Base-by-base conservation (phyloP, 2,113 vertebrate species). In the Thoracochromis brauschi region DNA sequence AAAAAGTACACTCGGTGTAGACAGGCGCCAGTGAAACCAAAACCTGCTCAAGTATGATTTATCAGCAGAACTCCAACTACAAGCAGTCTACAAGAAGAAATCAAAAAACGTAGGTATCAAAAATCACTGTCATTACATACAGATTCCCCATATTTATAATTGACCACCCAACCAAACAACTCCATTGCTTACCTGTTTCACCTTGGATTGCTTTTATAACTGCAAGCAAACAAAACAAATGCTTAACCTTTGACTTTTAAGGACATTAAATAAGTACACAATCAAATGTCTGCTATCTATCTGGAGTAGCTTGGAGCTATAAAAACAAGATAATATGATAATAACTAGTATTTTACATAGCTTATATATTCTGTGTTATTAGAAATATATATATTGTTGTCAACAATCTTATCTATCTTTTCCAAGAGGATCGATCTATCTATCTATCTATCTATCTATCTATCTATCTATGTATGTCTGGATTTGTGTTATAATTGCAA, bases 401-500 rank as follows among this genome's bases (percentile, higher is more conserved):
- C 1, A 65, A 24, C 21, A 24, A 24, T 24, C 21, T 24, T 24
- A 24, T 24, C 21, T 24, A 24, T 24, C 21, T 24, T 24, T 24
- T 24, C 21, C 21, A 24, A 24, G 21, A 24, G 21, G 21, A 24
- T 24, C 21, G 21, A 24, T 24, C 21, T 24, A 24, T 24, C 21
- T 24, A 24, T 24, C 21, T 24, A 24, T 24, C 21, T 21, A 21
- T 21, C 21, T 21, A 21, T 21, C 65, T 68, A 58, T 89, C 65
- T 47, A 65, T 92, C 84, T 80, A 47, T 91, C 85, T 78, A 80
- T 88, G 83, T 63, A 54, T 90, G n/a, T n/a, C 38, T 80, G 49
- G 4, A 51, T 89, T 33, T 88, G 80, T 83, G 87, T 85, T 89
- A 87, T 90, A 92, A 93, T 91, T 90, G 92, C 73, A 14, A 47